Percentiles rank a stretch among this genome's conserved stretches.
Conservation (phyloP, 2,888 invertebrate species). For the Capitulum mitella region DNA sequence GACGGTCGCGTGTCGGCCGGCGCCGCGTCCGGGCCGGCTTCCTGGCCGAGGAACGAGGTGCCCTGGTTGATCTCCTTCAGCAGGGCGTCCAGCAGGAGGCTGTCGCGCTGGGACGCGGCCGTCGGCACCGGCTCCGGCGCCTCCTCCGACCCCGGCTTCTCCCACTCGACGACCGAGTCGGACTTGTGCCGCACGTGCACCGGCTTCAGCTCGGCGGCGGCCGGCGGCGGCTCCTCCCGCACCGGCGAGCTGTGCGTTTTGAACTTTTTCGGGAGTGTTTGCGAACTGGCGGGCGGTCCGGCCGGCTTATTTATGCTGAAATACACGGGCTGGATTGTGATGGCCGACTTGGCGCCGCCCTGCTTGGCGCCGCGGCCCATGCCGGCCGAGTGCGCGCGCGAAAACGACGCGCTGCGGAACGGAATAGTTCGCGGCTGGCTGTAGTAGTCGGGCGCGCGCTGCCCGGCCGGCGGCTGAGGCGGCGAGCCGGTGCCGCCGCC, state of each 20-base stretch:
- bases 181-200: neutral
- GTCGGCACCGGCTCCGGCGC: neutral
- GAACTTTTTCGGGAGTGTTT: constrained; percentile 6
- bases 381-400: constrained; percentile 61
- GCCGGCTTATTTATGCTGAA: constrained; percentile 17
- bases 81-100: neutral
- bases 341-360: neutral
- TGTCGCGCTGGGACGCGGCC: neutral
- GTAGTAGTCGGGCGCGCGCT: neutral
- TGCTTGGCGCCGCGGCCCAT: neutral
- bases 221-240: too few species aligned
- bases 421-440: constrained; percentile 53
- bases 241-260: neutral
- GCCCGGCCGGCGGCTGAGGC: neutral
- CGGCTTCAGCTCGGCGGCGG: neutral
- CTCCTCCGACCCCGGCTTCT: neutral
- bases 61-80: neutral
- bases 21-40: neutral
- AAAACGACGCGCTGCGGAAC: constrained; percentile 76
- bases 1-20: neutral
- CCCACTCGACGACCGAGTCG: neutral
- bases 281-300: neutral
- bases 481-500: neutral
- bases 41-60: neutral
- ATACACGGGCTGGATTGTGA: neutral